Conservation (phyloP, 2,113 vertebrate genomes). For the Halcyon malimbica region DNA sequence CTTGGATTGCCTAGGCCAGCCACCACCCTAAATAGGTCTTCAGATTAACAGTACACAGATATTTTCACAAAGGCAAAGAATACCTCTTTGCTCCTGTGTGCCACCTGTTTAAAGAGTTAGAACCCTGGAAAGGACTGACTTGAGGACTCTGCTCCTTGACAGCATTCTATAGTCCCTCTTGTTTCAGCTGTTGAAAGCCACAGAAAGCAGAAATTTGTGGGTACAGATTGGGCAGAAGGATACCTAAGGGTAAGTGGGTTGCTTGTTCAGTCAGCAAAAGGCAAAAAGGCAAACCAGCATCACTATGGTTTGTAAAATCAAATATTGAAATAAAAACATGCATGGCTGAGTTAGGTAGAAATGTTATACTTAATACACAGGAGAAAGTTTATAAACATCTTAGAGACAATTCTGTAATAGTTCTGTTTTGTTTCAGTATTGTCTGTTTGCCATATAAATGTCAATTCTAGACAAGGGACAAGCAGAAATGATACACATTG, state of each 20-base stretch:
- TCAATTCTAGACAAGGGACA: neutral
- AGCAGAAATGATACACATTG: neutral
- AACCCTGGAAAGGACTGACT: neutral
- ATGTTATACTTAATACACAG: constrained; percentile 12
- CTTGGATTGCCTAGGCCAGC: neutral
- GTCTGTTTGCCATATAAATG: constrained; percentile 29
- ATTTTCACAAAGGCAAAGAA: neutral
- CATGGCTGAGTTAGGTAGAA: constrained; percentile 10
- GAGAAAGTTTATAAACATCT: constrained; percentile 15
- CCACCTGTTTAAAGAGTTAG: neutral
- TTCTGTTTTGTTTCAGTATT: constrained; percentile 7
- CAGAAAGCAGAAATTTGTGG: neutral
- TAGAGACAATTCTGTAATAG: constrained; percentile 11
- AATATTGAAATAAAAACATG: neutral
- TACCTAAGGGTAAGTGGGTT: neutral
- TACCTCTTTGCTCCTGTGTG: neutral
- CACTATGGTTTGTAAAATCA: neutral
- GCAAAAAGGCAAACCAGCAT: neutral
- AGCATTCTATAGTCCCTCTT: neutral
- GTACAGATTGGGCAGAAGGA: neutral
- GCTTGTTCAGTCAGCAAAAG: neutral
- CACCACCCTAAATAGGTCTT: neutral
- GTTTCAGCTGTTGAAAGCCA: neutral
- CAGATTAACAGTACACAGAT: neutral
- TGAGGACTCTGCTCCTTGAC: neutral